Conservation (phyloP, 2,113 vertebrate genomes). For the Leucopsar rothschildi region DNA sequence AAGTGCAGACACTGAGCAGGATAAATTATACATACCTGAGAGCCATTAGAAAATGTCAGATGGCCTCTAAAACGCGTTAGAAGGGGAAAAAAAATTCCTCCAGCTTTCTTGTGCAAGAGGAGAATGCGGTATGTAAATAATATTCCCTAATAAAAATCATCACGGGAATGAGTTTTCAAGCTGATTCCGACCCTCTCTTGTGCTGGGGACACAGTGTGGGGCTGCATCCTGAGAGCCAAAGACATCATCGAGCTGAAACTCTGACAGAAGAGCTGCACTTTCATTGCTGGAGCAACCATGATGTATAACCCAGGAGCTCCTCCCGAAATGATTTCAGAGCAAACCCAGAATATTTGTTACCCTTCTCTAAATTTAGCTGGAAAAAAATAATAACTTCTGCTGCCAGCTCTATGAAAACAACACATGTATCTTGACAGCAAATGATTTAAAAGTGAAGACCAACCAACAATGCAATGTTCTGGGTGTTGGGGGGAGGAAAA, state of each 20-base stretch:
- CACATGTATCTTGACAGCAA: neutral
- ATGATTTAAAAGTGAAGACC: neutral
- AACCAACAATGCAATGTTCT: neutral
- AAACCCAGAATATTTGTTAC: constrained; percentile 21
- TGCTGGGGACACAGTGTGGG: neutral
- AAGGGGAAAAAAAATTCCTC: neutral
- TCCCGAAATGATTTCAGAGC: neutral
- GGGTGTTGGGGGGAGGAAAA: neutral
- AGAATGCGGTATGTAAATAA: neutral
- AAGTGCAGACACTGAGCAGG: neutral
- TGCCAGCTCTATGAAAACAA: constrained; percentile 14
- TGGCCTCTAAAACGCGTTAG: neutral
- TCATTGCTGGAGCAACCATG: neutral
- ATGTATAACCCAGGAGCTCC: neutral
- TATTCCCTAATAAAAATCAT: neutral
- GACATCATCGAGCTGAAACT: neutral
- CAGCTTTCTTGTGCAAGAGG: neutral
- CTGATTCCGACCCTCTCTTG: neutral
- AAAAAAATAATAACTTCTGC: neutral
- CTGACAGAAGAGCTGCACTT: neutral
- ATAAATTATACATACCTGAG: constrained; percentile 38
- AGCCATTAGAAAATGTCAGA: constrained; percentile 20
- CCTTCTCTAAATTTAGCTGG: neutral
- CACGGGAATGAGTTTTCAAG: neutral
- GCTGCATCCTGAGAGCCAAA: neutral